Evolutionary conservation across 2,888 invertebrate genomes (phyloP).

Genomic region (Diaperis boleti): DNA sequence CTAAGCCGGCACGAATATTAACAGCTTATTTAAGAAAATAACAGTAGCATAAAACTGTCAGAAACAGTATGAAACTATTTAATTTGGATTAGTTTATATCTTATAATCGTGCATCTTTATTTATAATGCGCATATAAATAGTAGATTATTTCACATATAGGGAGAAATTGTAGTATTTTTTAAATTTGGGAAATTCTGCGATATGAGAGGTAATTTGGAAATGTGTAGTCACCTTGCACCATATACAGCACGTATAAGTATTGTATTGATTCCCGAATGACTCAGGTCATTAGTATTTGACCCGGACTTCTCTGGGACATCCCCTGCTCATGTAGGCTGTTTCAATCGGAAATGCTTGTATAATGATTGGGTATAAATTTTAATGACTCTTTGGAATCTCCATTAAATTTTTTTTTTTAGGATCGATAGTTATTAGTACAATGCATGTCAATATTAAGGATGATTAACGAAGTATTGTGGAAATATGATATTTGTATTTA

Average conservation of each 20-base stretch:
- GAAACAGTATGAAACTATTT: not conserved
- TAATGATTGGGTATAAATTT: slow-evolving; percentile 1
- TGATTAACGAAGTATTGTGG: too few relatives aligned
- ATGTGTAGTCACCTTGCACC: not conserved
- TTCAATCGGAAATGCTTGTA: slow-evolving; percentile 1
- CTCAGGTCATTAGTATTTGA: slow-evolving; percentile 7
- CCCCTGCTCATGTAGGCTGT: not conserved
- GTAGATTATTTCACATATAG: too few relatives aligned
- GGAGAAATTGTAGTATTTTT: too few relatives aligned
- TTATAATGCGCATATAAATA: not conserved
- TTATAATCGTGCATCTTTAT: slow-evolving; percentile 2
- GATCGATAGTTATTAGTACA: too few relatives aligned
- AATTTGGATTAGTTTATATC: slow-evolving; percentile 1
- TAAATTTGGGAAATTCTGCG: too few relatives aligned
- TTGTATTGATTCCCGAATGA: slow-evolving; percentile 3
- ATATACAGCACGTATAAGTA: not conserved
- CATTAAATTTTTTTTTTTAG: not conserved
- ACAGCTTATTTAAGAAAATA: slow-evolving; percentile 8
- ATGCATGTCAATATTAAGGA: too few relatives aligned
- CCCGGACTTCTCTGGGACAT: slow-evolving; percentile 5
- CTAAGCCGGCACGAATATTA: slow-evolving; percentile 1
- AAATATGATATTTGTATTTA: too few relatives aligned
- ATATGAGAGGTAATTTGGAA: too few relatives aligned
- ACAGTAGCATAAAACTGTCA: slow-evolving; percentile 1
- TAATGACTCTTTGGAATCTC: not conserved